phyloP scores from a whole-genome alignment of 2,797 vertebrate genomes.

The Iguana delicatissima region DNA sequence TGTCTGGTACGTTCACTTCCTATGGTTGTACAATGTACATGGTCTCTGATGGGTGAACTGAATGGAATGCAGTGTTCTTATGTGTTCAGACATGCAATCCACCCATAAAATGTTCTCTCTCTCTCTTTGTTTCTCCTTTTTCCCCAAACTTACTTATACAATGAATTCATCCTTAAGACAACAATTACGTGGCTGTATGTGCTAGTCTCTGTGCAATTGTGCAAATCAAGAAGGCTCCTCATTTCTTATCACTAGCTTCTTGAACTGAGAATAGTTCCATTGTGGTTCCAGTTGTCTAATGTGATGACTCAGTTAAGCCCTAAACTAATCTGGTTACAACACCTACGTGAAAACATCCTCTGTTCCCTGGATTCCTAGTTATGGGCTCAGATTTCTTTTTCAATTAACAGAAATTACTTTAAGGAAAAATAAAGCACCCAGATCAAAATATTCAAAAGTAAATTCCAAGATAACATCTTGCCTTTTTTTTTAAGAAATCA shows the following conservation, averaged over 20 bases:
- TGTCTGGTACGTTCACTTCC: neutral
- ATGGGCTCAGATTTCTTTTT: neutral
- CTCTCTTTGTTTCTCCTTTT: too few relatives aligned
- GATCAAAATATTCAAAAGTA: neutral
- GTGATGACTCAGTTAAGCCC: neutral
- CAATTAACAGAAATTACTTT: conserved; percentile 19
- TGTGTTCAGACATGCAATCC: neutral
- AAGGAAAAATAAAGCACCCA: conserved; percentile 2
- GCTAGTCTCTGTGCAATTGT: neutral
- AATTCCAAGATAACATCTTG: neutral
- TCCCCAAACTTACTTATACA: neutral
- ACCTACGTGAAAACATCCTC: neutral
- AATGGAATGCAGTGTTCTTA: neutral
- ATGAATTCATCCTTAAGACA: neutral
- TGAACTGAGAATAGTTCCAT: neutral
- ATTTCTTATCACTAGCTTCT: neutral
- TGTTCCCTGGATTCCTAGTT: neutral
- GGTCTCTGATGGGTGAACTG: neutral
- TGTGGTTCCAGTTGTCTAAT: neutral
- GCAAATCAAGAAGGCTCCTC: neutral
- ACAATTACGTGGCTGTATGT: neutral
- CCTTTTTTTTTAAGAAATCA: neutral
- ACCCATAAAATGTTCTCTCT: neutral
- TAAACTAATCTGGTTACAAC: neutral
- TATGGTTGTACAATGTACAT: neutral